These are phyloP conservation scores for Cristatella mucedo DNA, from an alignment of 2,888 invertebrate species.

Conservation along the genomic window DNA sequence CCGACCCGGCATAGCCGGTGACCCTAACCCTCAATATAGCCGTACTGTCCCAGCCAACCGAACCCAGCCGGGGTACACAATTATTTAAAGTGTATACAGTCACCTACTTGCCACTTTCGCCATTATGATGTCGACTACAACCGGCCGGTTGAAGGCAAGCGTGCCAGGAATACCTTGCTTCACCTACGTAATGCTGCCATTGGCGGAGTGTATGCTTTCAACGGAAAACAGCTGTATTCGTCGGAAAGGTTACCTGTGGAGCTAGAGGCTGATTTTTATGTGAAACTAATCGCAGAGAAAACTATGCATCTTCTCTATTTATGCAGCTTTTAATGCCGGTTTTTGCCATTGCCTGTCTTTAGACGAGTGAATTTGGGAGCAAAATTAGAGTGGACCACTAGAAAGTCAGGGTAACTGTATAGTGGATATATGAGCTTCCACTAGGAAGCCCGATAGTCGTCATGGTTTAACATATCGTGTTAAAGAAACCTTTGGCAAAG, in stretches of 20 bases:
- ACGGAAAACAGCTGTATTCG: constrained; percentile 30
- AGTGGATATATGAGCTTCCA: constrained; percentile 21
- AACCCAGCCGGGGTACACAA: too few relatives aligned
- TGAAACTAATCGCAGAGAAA: too few relatives aligned
- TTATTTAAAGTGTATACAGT: constrained; percentile 19
- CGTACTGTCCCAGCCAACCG: too few relatives aligned
- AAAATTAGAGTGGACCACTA: constrained; percentile 17
- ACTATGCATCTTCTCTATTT: too few relatives aligned
- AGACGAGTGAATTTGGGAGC: constrained; percentile 21
- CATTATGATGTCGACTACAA: constrained; percentile 32
- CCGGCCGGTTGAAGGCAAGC: too few relatives aligned
- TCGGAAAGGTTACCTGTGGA: constrained; percentile 20
- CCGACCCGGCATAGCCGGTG: too few relatives aligned
- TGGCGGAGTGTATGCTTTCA: constrained; percentile 26
- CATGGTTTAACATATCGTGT: constrained; percentile 30
- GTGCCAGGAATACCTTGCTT: constrained; percentile 22
- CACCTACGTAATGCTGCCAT: constrained; percentile 19
- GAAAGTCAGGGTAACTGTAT: constrained; percentile 21
- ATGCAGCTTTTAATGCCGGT: too few relatives aligned
- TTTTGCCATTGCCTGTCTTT: too few relatives aligned
- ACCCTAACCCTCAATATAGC: too few relatives aligned
- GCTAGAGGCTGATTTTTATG: too few relatives aligned
- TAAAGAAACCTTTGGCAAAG: too few relatives aligned
- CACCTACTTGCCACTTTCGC: constrained; percentile 22
- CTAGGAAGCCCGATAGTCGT: constrained; percentile 21